phyloP scores from a whole-genome alignment of 2,888 invertebrate species.

The Acanthoscelides obtectus region DNA sequence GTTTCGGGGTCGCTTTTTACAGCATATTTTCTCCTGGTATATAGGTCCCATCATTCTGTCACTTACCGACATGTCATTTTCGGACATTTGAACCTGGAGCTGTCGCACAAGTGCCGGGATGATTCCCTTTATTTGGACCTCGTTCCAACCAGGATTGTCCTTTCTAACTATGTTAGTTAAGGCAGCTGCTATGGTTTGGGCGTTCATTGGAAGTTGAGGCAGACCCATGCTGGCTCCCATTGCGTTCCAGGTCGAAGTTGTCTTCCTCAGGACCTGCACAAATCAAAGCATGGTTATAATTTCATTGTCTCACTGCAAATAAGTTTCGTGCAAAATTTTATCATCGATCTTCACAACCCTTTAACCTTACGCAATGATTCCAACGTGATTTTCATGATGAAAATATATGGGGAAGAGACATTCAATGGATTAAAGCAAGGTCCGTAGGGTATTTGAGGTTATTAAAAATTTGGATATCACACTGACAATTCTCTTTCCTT shows the following conservation, averaged over 20 bases:
- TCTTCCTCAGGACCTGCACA: slow-evolving; percentile 17
- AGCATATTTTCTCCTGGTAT: too few relatives aligned
- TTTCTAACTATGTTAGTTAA: slow-evolving; percentile 54
- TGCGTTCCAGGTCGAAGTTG: neutral
- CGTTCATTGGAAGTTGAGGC: slow-evolving; percentile 4
- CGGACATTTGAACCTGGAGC: slow-evolving; percentile 56
- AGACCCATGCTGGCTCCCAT: neutral
- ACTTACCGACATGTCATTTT: slow-evolving; percentile 35
- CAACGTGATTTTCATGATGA: too few relatives aligned
- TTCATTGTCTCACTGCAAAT: neutral
- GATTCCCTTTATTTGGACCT: slow-evolving; percentile 57
- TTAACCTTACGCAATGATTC: too few relatives aligned
- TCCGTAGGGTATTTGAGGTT: too few relatives aligned
- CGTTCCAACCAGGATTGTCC: slow-evolving; percentile 60
- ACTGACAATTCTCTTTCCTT: too few relatives aligned
- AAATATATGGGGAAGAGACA: too few relatives aligned
- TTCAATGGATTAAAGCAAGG: too few relatives aligned
- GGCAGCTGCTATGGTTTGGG: slow-evolving; percentile 34
- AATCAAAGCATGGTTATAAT: neutral
- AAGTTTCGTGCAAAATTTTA: too few relatives aligned
- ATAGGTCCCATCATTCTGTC: too few relatives aligned
- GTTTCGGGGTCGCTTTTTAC: too few relatives aligned
- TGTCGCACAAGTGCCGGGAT: slow-evolving; percentile 54
- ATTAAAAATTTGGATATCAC: too few relatives aligned
- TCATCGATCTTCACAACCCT: too few relatives aligned